Conservation (phyloP, 2,113 vertebrate genomes). For the Lota lota region DNA sequence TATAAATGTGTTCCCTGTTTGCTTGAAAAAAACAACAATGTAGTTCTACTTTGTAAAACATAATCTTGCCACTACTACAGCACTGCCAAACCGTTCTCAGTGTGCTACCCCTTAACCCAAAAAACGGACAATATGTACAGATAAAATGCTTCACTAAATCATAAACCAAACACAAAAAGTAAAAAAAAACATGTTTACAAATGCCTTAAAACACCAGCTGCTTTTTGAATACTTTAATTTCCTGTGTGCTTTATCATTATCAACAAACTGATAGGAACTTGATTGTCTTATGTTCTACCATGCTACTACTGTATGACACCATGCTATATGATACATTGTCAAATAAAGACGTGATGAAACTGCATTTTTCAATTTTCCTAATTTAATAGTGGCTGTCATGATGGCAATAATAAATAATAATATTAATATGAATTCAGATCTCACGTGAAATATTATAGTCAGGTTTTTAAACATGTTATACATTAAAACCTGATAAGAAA, state of each 20-base stretch:
- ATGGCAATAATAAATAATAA: too few species aligned
- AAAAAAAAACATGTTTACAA: slow-evolving; percentile 54
- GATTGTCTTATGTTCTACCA: slow-evolving; percentile 69
- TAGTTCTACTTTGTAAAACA: slow-evolving; percentile 9
- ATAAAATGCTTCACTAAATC: slow-evolving; percentile 8
- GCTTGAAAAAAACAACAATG: slow-evolving; percentile 15
- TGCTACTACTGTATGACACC: slow-evolving; percentile 68
- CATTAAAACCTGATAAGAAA: too few species aligned
- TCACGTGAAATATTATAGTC: too few species aligned
- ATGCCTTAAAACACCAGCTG: slow-evolving; percentile 81
- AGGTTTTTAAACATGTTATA: too few species aligned
- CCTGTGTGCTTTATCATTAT: slow-evolving; percentile 47
- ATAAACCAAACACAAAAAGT: slow-evolving; percentile 31
- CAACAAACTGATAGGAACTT: slow-evolving; percentile 57
- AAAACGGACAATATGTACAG: slow-evolving; percentile 19
- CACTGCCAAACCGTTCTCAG: slow-evolving; percentile 66
- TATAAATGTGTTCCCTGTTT: slow-evolving; percentile 30
- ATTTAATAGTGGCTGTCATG: too few species aligned
- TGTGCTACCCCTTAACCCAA: slow-evolving; percentile 32
- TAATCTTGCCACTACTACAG: slow-evolving; percentile 27
- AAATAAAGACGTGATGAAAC: slow-evolving; percentile 73
- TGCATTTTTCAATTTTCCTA: slow-evolving; percentile 1
- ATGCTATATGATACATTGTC: slow-evolving; percentile 19
- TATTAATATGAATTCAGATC: too few species aligned
- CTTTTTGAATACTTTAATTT: slow-evolving; percentile 61